phyloP scores from a whole-genome alignment of 2,113 vertebrate species.

The Pristiophorus japonicus region DNA sequence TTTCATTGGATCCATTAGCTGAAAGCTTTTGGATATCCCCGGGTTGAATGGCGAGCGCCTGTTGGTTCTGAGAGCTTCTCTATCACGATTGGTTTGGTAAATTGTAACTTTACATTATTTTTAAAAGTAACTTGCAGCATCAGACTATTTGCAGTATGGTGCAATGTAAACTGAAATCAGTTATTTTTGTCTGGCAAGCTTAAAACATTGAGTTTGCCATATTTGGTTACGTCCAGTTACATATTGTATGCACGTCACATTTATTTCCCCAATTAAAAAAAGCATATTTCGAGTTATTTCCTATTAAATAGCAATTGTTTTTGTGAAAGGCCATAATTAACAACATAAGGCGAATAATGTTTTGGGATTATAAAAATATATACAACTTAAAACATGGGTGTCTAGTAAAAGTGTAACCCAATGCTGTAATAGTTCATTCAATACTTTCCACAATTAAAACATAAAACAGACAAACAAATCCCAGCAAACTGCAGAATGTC shows the following conservation, averaged over 20 bases:
- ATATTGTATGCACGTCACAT: not conserved
- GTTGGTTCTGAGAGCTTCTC: not conserved
- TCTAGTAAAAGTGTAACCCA: not conserved
- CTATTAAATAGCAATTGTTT: not conserved
- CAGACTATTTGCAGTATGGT: not conserved
- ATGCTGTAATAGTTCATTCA: not conserved
- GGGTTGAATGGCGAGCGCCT: not conserved
- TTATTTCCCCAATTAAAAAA: conserved; percentile 15
- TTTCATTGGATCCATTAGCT: not conserved
- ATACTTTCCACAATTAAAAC: not conserved
- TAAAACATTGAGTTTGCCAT: not conserved
- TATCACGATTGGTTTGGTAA: not conserved
- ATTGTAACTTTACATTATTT: not conserved
- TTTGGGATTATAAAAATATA: not conserved
- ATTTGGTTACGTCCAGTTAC: not conserved
- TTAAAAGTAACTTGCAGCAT: not conserved
- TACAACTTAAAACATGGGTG: not conserved
- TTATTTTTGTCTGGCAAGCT: not conserved
- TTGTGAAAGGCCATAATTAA: not conserved
- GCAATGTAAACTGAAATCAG: not conserved
- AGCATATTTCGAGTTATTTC: not conserved
- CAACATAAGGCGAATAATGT: not conserved
- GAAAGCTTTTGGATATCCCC: not conserved
- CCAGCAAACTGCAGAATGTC: not conserved
- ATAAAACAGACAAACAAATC: not conserved